Base-by-base conservation (phyloP, 1,140 invertebrate species). In the Pseudachorutes palmiensis region DNA sequence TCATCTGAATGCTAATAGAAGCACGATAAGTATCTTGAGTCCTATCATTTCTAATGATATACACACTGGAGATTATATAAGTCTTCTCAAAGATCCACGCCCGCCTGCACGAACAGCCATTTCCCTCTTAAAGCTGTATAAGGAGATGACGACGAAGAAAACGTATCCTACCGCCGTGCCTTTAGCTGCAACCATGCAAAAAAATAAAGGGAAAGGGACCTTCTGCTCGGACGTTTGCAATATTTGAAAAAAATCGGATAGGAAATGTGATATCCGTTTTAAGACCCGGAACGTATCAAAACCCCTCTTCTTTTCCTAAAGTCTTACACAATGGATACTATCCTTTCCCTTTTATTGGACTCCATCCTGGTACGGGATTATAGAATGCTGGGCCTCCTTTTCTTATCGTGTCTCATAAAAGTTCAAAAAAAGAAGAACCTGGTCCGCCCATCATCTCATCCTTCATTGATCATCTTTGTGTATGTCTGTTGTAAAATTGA, bases 1-100 rank as follows among this genome's bases (percentile, higher is more conserved):
- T 70, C 68, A 66, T 70, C 64, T 70, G 64, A 70, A 70, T 70
- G 68, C 68, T 70, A 70, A 70, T 70, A 70, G 64, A 70, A 63
- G 60, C 28, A 64, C 48, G 68, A 70, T 70, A 70, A 66, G 60
- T 64, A 70, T 70, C 68, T 66, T 19, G 22, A 55, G 30, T 62
- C 68, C 68, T 65, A 65, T 69, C 58, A 69, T 65, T 69, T 65
- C 64, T 62, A 65, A 69, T 69, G 63, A 65, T 69, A 68, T 65
- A 64, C 45, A 67, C 36, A 19, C 5, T 9, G 36, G 19, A 41
- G 36, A 41, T 41, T 41, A 41, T 41, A 41, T 41, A 41, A 41
- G 36, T 41, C 36, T 41, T 41, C 36, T 41, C 36, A 9, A 9
- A 9, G 5, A 5, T 19, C 5, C 19, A 5, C 36, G 36, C 36